Evolutionary conservation across 2,888 invertebrate species (phyloP), one percentile per base, ranked within the genome.

Genomic region (Teleiodes luculella): DNA sequence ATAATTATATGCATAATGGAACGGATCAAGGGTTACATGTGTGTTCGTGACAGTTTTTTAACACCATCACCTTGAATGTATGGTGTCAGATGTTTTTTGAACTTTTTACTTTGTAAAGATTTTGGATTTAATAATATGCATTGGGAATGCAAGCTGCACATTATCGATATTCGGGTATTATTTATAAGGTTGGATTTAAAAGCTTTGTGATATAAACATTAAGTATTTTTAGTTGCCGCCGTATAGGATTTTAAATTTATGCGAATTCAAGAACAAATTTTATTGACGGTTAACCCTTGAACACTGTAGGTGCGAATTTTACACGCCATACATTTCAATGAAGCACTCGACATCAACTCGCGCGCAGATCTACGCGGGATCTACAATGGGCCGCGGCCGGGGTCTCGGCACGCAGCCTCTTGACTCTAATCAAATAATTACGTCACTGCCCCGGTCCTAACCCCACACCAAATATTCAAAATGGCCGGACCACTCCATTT

Each of bases 1-100:
- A 88, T 89, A 87, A 89, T 88, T 88, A 88, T 87, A 88, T 89
- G 89, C 88, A 87, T 88, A 86, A 88, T 82, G 78, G 82, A 80
- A 72, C 77, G 87, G 89, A 89, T 89, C 88, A 88, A 76, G 74
- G 86, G 83, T 74, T 81, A 78, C 72, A 61, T 65, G 65, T 78
- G 68, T 79, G 82, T 78, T 66, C 64, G 78, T 79, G 83, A 84
- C 80, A 66, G 75, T 76, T 82, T 82, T 71, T 82, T 78, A 70
- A 68, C 80, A 83, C 82, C 81, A 85, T 83, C 88, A 88, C 88
- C 89, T 89, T 87, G 74, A 18, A 67, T 24, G 43, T 28, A 28
- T 66, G 67, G 68, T 69, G 74, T 85, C 83, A 83, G 84, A 85
- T 84, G 84, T 78, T 74, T 67, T 72, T 72, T 72, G 62, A 69